Evolutionary conservation across 2,113 vertebrate species (phyloP).

Genomic region (Hepsetus odoe): DNA sequence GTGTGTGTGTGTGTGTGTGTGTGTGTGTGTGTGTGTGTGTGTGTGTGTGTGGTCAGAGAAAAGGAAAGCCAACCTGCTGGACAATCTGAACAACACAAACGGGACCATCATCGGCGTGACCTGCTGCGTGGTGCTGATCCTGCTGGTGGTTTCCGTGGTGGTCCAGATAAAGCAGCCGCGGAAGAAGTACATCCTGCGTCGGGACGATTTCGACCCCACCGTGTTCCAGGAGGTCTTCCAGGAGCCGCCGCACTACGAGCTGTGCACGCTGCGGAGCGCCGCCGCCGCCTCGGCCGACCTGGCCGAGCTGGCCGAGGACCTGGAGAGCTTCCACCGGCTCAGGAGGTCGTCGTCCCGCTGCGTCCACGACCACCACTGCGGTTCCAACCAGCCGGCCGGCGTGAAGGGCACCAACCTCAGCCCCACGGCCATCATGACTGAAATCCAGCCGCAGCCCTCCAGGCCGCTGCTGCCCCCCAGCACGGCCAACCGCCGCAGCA

Average conservation of each 20-base stretch:
- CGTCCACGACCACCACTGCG: constrained; percentile 97
- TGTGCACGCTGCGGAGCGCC: constrained; percentile 90
- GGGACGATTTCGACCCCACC: constrained; percentile 95
- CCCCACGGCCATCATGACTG: constrained; percentile 84
- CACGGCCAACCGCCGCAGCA: constrained; percentile 87
- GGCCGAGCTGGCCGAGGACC: constrained; percentile 92
- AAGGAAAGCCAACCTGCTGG: constrained; percentile 91
- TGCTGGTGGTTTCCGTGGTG: constrained; percentile 91
- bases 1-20: too few relatives aligned
- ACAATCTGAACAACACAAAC: constrained; percentile 98
- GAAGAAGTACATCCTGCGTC: constrained; percentile 94
- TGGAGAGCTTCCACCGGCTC: constrained; percentile 93
- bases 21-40: constrained; percentile 26
- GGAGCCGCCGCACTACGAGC: constrained; percentile 94
- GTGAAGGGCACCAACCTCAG: constrained; percentile 90
- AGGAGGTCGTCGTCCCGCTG: constrained; percentile 94
- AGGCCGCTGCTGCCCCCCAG: constrained; percentile 84
- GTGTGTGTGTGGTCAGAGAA: constrained; percentile 79
- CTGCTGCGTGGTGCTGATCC: constrained; percentile 94
- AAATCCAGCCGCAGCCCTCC: constrained; percentile 86
- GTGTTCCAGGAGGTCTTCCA: constrained; percentile 96
- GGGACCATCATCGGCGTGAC: constrained; percentile 95
- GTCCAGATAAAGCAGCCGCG: constrained; percentile 98
- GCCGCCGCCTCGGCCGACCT: constrained; percentile 85
- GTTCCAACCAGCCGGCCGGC: constrained; percentile 85